Base-by-base conservation (phyloP, 2,797 vertebrate genomes). In the Muscicapa striata region DNA sequence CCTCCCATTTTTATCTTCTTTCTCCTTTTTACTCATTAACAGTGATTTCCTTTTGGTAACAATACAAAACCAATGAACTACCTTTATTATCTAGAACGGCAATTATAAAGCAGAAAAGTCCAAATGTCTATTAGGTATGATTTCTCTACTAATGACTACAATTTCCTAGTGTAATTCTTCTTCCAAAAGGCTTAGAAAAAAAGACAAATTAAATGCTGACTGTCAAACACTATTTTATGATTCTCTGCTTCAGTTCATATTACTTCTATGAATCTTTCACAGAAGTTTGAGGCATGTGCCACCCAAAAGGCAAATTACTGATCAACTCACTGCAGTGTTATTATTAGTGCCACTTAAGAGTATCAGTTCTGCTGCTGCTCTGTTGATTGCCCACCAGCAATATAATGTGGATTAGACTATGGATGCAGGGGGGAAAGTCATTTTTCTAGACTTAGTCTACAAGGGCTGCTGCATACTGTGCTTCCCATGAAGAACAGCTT, bases 161-260 rank as follows among this genome's bases (percentile, higher is more conserved):
- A 83, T 89, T 85, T 93, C 72, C 72, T 92, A 36, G 15, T 55
- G 45, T 85, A 94, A 80, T 85, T 83, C 59, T 82, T 95, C 51
- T 89, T 89, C 36, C 70, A 85, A 43, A 80, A 93, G 41, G 9
- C 38, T 91, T 83, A 38, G 55, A 52, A 58, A 83, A 63, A 83
- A 84, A 52, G 19, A 22, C 12, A 70, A 85, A 92, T 92, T 70
- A 91, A 92, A 80, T 68, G 17, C 27, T 74, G 41, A 6, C 34
- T 85, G 75, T 92, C 89, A 83, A 87, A 61, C 0, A 3, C 51
- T 77, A 32, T 64, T 96, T 93, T 73, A 83, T 77, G 72, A 85
- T 80, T 26, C 24, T 67, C 32, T 63, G 22, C 49, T 85, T 91
- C 54, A 77, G 79, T 38, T 68, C 34, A 5, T 85, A 83, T 64